Percentiles rank a stretch among this genome's conserved stretches.
phyloP scores from a whole-genome alignment of 2,888 invertebrate species.

The Altica lythri region DNA sequence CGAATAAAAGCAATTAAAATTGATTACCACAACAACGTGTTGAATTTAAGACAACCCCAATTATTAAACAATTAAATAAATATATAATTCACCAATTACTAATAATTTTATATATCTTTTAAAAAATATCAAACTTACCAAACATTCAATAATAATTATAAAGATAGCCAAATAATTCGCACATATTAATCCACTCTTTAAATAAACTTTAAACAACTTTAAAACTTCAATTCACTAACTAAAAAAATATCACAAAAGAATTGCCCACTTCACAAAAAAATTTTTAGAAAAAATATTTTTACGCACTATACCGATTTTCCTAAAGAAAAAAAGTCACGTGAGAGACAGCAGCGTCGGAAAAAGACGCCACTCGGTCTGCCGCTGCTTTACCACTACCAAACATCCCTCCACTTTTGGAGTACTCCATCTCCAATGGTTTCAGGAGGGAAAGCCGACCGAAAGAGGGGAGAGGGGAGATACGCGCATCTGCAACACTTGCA shows the following conservation, averaged over 20 bases:
- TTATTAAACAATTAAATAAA: too few relatives aligned
- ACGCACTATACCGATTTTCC: slow-evolving; percentile 7
- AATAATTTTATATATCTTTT: too few relatives aligned
- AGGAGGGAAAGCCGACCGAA: slow-evolving; percentile 17
- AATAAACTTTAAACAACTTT: background rate
- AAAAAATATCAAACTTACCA: too few relatives aligned
- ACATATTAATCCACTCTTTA: too few relatives aligned
- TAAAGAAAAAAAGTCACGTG: slow-evolving; percentile 39
- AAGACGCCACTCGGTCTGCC: slow-evolving; percentile 50
- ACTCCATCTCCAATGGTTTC: slow-evolving; percentile 17
- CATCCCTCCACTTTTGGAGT: slow-evolving; percentile 34
- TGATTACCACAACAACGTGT: too few relatives aligned
- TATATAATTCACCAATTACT: too few relatives aligned
- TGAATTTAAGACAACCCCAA: too few relatives aligned
- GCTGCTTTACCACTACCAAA: slow-evolving; percentile 48
- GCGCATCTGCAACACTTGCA: slow-evolving; percentile 41
- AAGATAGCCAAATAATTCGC: too few relatives aligned
- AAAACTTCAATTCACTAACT: background rate
- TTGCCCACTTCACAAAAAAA: background rate
- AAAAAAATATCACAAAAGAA: slow-evolving; percentile 3
- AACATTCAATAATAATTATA: too few relatives aligned
- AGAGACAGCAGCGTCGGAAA: slow-evolving; percentile 44
- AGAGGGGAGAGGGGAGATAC: slow-evolving; percentile 29
- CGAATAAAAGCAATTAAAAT: too few relatives aligned
- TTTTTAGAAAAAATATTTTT: slow-evolving; percentile 4